These are phyloP conservation scores for Babyrousa celebensis DNA, from an alignment of 2,797 vertebrate species.

Conservation along the genomic window DNA sequence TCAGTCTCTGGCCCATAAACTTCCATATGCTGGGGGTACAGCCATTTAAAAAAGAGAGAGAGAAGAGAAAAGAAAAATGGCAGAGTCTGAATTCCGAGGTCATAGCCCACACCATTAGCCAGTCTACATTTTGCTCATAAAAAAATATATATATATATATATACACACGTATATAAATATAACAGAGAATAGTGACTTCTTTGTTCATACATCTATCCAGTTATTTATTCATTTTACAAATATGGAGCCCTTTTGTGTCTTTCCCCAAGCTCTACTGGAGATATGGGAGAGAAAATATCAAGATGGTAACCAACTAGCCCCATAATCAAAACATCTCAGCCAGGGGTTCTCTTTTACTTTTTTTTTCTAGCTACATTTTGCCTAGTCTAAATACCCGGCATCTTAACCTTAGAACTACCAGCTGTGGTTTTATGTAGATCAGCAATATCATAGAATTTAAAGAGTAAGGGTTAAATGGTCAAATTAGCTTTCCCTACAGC, in stretches of 20 bases:
- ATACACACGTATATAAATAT: not conserved
- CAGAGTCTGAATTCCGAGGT: not conserved
- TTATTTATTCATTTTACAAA: not conserved
- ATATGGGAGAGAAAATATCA: not conserved
- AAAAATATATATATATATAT: not conserved
- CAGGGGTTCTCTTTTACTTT: conserved; percentile 4
- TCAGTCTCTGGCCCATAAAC: too few relatives aligned
- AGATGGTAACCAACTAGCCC: not conserved
- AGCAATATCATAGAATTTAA: conserved; percentile 57
- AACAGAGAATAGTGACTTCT: conserved; percentile 37
- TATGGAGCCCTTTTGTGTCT: not conserved
- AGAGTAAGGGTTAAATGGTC: conserved; percentile 61
- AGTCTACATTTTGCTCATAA: accelerated
- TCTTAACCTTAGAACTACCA: not conserved
- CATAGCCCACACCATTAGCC: accelerated
- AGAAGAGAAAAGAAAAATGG: not conserved
- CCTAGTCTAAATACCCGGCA: not conserved
- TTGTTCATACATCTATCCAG: not conserved
- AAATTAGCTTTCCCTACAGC: conserved; percentile 69
- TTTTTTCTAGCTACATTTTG: conserved; percentile 25
- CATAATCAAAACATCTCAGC: not conserved
- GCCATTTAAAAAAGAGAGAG: too few relatives aligned
- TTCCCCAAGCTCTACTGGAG: not conserved
- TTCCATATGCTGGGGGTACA: too few relatives aligned
- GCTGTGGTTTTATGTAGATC: conserved; percentile 42